Conservation (phyloP, 2,888 invertebrate genomes). For the Sminthurides aquaticus region DNA sequence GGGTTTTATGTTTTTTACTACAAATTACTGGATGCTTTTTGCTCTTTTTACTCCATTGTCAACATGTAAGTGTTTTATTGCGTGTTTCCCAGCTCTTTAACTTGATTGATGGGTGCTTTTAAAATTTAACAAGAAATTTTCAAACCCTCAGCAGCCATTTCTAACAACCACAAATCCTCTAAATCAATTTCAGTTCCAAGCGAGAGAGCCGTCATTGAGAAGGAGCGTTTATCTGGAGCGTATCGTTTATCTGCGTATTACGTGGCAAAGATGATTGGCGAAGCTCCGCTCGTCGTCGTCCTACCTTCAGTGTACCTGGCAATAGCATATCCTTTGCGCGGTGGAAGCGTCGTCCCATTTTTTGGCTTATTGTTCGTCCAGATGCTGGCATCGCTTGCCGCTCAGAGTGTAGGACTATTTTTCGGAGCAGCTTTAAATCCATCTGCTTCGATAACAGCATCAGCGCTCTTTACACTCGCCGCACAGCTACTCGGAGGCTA, state of each 20-base stretch:
- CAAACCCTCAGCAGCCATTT: background rate
- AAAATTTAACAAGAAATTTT: conserved; percentile 6
- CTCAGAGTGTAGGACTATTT: conserved; percentile 65
- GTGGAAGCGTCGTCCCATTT: conserved; percentile 57
- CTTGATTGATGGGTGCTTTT: background rate
- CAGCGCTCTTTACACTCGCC: conserved; percentile 67
- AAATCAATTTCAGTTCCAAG: conserved; percentile 58
- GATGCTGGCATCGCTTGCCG: conserved; percentile 40
- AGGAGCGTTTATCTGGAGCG: conserved; percentile 68
- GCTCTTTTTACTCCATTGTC: conserved; percentile 69
- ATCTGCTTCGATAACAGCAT: conserved; percentile 68
- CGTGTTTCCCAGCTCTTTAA: background rate
- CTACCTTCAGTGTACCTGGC: conserved; percentile 67
- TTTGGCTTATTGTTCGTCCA: conserved; percentile 59
- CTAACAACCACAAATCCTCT: background rate
- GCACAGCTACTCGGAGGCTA: conserved; percentile 70
- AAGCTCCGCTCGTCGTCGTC: conserved; percentile 65
- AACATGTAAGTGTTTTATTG: conserved; percentile 59
- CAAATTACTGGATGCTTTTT: conserved; percentile 74
- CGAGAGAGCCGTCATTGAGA: conserved; percentile 69
- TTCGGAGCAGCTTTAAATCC: conserved; percentile 71
- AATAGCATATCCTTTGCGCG: conserved; percentile 70
- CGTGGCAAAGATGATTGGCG: conserved; percentile 71
- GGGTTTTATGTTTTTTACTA: conserved; percentile 77
- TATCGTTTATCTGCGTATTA: conserved; percentile 72